Conservation (phyloP, 2,888 invertebrate genomes). For the Lissonota sp. region DNA sequence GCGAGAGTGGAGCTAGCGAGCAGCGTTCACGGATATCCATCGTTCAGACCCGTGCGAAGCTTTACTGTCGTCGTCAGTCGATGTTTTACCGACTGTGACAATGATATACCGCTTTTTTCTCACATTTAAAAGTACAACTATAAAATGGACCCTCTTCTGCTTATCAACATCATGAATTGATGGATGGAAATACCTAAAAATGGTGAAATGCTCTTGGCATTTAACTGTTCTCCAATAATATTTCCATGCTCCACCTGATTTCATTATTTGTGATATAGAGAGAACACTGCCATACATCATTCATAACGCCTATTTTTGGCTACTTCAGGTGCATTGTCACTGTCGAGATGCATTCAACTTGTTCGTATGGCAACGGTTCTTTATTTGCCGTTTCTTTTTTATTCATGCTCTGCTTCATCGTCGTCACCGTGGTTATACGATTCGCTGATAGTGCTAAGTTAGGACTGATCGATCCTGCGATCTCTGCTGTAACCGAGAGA, state of each 20-base stretch:
- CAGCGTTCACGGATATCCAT: conserved; percentile 35
- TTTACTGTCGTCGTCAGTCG: conserved; percentile 2
- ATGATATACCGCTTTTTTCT: not conserved
- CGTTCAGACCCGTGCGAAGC: conserved; percentile 4
- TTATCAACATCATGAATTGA: too few species aligned
- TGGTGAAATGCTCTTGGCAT: too few species aligned
- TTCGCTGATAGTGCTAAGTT: conserved; percentile 24
- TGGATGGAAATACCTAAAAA: too few species aligned
- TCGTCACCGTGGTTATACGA: not conserved
- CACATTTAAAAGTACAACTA: too few species aligned
- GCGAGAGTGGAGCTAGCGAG: conserved; percentile 38
- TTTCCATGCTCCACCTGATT: not conserved
- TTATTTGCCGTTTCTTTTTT: not conserved
- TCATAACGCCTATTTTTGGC: conserved; percentile 29
- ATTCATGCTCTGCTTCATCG: not conserved
- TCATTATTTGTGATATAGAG: not conserved
- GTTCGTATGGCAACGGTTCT: not conserved
- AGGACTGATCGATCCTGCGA: conserved; percentile 1
- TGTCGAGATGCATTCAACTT: not conserved
- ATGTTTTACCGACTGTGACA: conserved; percentile 14
- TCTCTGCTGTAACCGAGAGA: not conserved
- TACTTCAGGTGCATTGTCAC: not conserved
- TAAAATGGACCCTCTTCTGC: too few species aligned
- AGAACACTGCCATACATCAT: not conserved
- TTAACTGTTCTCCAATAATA: not conserved